Evolutionary conservation across 2,888 invertebrate genomes (phyloP).

Genomic region (Malthinus flaveolus): DNA sequence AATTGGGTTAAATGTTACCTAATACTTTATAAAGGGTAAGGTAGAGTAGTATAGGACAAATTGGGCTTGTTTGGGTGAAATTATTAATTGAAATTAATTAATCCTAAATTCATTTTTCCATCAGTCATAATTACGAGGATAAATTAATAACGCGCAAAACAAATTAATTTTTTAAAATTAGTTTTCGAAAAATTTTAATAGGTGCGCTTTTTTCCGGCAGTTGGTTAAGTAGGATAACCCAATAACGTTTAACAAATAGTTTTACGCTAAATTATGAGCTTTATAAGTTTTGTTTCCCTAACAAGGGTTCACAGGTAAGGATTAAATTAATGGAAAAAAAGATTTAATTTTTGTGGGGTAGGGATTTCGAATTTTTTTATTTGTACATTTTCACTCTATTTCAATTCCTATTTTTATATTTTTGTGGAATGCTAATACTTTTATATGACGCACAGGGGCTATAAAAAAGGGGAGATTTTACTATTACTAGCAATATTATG

Average conservation of each 20-base stretch:
- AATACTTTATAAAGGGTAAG: too few species aligned
- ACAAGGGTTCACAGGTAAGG: conserved; percentile 8
- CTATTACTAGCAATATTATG: conserved; percentile 26
- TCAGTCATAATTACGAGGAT: too few species aligned
- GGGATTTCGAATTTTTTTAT: background rate
- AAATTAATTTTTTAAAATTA: background rate
- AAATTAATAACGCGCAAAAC: too few species aligned
- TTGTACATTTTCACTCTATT: conserved; percentile 47
- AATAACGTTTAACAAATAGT: conserved; percentile 6
- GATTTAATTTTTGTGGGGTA: background rate
- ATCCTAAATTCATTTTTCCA: too few species aligned
- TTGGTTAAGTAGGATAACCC: conserved; percentile 4
- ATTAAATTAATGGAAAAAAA: background rate
- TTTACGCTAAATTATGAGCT: conserved; percentile 7
- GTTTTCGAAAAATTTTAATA: conserved; percentile 2
- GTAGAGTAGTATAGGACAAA: too few species aligned
- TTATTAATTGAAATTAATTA: too few species aligned
- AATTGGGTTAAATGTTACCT: too few species aligned
- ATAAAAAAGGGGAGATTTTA: conserved; percentile 47
- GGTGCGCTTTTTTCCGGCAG: conserved; percentile 8
- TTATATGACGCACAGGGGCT: conserved; percentile 46
- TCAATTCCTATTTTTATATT: conserved; percentile 50
- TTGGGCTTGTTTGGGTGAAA: too few species aligned
- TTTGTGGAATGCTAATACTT: conserved; percentile 49
- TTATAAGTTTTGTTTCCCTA: background rate